phyloP scores from a whole-genome alignment of 2,797 vertebrate species.

The Decapterus maruadsi region DNA sequence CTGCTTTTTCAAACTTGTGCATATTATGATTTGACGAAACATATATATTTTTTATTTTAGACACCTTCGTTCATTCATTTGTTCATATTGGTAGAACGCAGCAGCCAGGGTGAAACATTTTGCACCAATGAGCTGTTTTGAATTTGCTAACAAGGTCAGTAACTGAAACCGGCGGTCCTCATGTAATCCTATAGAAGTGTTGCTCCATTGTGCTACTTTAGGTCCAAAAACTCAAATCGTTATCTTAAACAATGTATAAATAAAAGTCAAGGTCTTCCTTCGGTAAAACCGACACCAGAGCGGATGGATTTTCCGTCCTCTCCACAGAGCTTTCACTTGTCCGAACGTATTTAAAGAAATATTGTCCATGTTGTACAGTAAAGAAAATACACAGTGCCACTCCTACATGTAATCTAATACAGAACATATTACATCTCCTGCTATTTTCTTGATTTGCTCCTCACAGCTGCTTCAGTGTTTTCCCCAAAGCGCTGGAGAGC shows the following conservation, averaged over 20 bases:
- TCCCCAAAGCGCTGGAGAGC: constrained; percentile 24
- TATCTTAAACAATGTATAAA: background rate
- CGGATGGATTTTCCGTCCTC: constrained; percentile 20
- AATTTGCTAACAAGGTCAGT: no score
- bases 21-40: no score
- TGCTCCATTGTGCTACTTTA: background rate
- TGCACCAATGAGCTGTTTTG: no score
- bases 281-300: constrained; percentile 11
- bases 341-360: constrained; percentile 27
- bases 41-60: no score
- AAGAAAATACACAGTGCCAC: constrained; percentile 44
- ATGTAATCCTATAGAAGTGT: background rate
- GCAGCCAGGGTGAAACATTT: no score
- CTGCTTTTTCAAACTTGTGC: no score
- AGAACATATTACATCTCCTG: constrained; percentile 40
- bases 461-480: constrained; percentile 12
- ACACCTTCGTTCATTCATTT: no score
- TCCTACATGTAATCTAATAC: constrained; percentile 46
- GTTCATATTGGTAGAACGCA: no score
- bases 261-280: background rate
- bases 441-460: constrained; percentile 37
- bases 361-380: constrained; percentile 8
- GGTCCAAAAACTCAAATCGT: background rate
- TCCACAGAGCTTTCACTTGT: constrained; percentile 24
- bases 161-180: background rate